Evolutionary conservation across 2,888 invertebrate genomes (phyloP).

Genomic region (Apocheima hispidaria): DNA sequence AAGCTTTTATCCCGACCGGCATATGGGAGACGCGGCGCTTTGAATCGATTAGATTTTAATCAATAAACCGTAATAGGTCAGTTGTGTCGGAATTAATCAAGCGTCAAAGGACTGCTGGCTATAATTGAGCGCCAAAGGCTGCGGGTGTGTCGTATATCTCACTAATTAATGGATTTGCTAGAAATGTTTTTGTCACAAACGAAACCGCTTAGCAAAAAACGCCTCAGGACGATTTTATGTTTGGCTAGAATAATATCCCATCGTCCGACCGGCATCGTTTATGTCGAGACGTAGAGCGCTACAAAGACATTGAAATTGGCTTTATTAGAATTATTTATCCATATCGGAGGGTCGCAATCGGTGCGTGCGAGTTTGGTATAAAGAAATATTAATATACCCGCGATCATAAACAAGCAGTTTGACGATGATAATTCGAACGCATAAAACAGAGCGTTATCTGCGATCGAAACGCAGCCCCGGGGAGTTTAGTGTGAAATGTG

Average conservation of each 20-base stretch:
- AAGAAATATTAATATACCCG: constrained; percentile 80
- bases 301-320: constrained; percentile 42
- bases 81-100: constrained; percentile 84
- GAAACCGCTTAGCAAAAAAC: constrained; percentile 70
- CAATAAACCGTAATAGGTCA: constrained; percentile 82
- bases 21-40: constrained; percentile 80
- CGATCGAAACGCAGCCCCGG: constrained; percentile 74
- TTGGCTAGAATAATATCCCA: constrained; percentile 48
- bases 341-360: constrained; percentile 49
- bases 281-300: constrained; percentile 38
- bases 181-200: constrained; percentile 78
- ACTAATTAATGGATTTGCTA: constrained; percentile 84
- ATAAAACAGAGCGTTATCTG: constrained; percentile 84
- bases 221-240: constrained; percentile 47
- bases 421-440: constrained; percentile 80
- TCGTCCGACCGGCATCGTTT: constrained; percentile 39
- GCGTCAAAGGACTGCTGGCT: constrained; percentile 80
- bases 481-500: constrained; percentile 85
- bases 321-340: constrained; percentile 45
- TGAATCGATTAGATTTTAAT: constrained; percentile 82
- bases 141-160: constrained; percentile 80
- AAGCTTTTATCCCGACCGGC: constrained; percentile 71
- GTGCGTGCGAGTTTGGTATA: constrained; percentile 75
- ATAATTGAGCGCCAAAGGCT: constrained; percentile 78
- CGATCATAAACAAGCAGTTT: constrained; percentile 78